phyloP scores from a whole-genome alignment of 2,888 invertebrate genomes.

The Oxyteleia sp. region DNA sequence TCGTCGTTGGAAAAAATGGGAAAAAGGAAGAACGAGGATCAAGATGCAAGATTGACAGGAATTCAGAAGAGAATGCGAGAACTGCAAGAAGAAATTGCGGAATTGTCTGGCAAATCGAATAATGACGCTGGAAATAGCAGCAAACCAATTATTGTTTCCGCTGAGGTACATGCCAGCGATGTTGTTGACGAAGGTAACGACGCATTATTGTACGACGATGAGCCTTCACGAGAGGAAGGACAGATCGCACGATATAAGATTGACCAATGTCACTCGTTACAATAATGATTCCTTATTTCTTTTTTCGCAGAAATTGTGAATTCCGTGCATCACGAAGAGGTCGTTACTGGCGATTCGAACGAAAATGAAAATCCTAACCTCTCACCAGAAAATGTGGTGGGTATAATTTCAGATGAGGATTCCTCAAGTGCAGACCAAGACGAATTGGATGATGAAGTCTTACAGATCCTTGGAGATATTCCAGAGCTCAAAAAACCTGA shows the following conservation, averaged over 20 bases:
- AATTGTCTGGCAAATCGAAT: background rate
- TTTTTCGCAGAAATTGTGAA: background rate
- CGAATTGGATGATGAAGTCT: background rate
- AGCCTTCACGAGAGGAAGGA: too few relatives aligned
- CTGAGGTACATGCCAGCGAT: background rate
- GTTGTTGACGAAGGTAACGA: background rate
- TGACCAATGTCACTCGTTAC: background rate
- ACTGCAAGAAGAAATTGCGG: background rate
- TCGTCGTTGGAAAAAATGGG: background rate
- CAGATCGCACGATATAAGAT: background rate
- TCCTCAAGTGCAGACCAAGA: background rate
- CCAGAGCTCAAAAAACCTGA: background rate
- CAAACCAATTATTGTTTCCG: background rate
- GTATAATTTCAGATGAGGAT: background rate
- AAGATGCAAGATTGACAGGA: background rate
- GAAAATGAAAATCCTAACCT: background rate
- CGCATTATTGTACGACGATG: background rate
- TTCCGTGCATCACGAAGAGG: background rate
- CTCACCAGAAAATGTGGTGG: background rate
- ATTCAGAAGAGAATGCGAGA: background rate
- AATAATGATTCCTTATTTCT: background rate
- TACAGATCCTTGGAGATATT: background rate
- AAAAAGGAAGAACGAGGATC: background rate
- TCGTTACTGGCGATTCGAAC: background rate
- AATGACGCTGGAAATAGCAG: background rate